Base-by-base conservation (phyloP, 2,113 vertebrate genomes). In the Microcebus lehilahytsara region DNA sequence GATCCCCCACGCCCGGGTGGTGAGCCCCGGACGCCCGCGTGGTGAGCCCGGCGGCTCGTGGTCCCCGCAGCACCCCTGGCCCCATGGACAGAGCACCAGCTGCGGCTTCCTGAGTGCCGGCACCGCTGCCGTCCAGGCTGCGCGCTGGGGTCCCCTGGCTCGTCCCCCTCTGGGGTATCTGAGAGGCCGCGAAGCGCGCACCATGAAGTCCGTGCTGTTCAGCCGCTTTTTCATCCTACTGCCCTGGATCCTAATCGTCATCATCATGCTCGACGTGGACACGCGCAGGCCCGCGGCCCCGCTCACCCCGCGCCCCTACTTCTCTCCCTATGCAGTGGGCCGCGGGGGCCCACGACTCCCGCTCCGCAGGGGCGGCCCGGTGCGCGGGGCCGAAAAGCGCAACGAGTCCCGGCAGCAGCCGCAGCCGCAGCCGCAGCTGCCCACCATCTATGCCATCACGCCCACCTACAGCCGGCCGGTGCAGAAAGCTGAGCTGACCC, bases 401-500 rank as follows among this genome's bases (percentile, higher is more conserved):
- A 97, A 96, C 79, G 87, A 89, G 34, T 97, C 97, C 34, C 79
- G 92, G 85, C 83, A 64, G 25, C 94, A 11, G 53, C 40, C 49
- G 16, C 95, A 83, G 53, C 40, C 49, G 16, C 95, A 83, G 79
- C 74, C 94, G 42, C 98, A 83, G 49, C 97, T 99, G 96, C 99
- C 99, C 93, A 98, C 99, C 53, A 99, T 99, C 98, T 99, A 99
- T 98, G 99, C 99, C 98, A 99, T 99, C 98, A 99, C 99, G 75
- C 99, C 99, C 79, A 99, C 99, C 8, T 99, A 99, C 99, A 99
- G 99, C 95, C 99, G 99, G 25, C 99, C 99, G 49, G 99, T 99
- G 98, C 99, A 99, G 99, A 99, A 99, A 97, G 99, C 99, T 17
- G 99, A 99, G 98, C 99, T 99, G 94, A 99, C 99, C 85, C 99